These are phyloP conservation scores for Chloroceryle amazona DNA, from an alignment of 2,797 vertebrate species.

Conservation along the genomic window DNA sequence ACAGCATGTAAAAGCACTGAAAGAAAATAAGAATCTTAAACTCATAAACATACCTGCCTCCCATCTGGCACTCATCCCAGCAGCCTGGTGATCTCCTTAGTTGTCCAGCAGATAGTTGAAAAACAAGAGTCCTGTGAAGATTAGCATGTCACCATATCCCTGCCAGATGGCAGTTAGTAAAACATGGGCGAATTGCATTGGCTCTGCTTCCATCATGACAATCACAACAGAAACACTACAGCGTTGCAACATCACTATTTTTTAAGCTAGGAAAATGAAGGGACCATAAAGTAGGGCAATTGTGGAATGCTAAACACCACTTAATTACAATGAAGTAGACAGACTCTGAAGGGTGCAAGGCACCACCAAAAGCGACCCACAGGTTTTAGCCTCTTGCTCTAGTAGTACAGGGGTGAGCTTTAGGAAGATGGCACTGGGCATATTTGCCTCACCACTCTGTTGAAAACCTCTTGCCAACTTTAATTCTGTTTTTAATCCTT, in stretches of 20 bases:
- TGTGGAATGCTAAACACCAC: conserved; percentile 6
- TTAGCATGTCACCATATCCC: conserved; percentile 81
- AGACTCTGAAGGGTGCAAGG: background rate
- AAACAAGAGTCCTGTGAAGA: conserved; percentile 85
- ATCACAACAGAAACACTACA: conserved; percentile 80
- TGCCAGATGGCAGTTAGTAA: conserved; percentile 84
- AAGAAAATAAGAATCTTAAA: conserved; percentile 83
- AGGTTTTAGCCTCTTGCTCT: background rate
- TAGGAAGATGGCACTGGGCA: background rate
- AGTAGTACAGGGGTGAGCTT: background rate
- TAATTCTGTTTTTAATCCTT: background rate
- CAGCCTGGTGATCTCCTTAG: conserved; percentile 84
- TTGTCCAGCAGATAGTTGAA: conserved; percentile 83
- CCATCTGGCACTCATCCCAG: conserved; percentile 82
- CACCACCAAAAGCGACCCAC: background rate
- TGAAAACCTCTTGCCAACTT: background rate
- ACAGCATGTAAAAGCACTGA: conserved; percentile 77
- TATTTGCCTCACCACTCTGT: background rate
- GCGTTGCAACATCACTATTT: conserved; percentile 59
- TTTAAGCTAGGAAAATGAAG: conserved; percentile 49
- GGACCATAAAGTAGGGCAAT: conserved; percentile 46
- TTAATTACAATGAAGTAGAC: background rate
- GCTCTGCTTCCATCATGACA: conserved; percentile 77
- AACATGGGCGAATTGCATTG: conserved; percentile 82
- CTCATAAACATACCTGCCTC: conserved; percentile 85